Conservation (phyloP, 2,888 invertebrate genomes). For the Cremastinae sp. region DNA sequence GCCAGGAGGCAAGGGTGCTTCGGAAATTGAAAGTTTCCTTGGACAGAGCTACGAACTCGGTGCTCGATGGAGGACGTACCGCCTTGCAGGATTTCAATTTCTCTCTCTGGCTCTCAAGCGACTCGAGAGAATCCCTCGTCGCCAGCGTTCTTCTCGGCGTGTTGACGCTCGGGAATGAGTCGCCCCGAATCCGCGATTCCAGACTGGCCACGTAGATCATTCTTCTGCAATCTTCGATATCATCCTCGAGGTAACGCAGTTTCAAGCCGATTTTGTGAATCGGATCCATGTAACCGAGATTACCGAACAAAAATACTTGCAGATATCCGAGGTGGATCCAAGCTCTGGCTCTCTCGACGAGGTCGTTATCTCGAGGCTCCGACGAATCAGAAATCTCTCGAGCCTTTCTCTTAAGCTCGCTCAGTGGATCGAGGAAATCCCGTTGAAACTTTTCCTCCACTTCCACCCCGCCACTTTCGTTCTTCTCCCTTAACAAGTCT, state of each 20-base stretch:
- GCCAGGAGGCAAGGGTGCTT: conserved; percentile 75
- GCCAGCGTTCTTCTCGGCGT: conserved; percentile 66
- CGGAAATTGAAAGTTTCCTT: conserved; percentile 75
- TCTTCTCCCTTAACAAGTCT: conserved; percentile 31
- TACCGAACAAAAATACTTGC: conserved; percentile 72
- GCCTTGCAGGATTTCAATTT: conserved; percentile 69
- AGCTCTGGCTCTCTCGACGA: conserved; percentile 67
- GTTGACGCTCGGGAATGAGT: conserved; percentile 76
- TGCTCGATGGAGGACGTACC: conserved; percentile 69
- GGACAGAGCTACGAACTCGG: conserved; percentile 67
- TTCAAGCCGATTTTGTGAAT: conserved; percentile 89
- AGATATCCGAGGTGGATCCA: conserved; percentile 76
- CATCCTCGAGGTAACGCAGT: conserved; percentile 86
- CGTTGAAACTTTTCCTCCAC: conserved; percentile 41
- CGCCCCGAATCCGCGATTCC: conserved; percentile 80
- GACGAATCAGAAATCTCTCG: conserved; percentile 13
- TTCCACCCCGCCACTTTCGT: conserved; percentile 35
- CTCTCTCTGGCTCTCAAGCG: conserved; percentile 59
- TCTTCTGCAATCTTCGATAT: conserved; percentile 84
- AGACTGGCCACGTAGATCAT: conserved; percentile 83
- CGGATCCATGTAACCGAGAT: conserved; percentile 86
- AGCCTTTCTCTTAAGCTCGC: conserved; percentile 49
- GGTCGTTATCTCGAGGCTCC: conserved; percentile 33
- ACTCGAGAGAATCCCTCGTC: conserved; percentile 61
- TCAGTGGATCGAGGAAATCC: conserved; percentile 56